These are phyloP conservation scores for Netelia inedita DNA, from an alignment of 2,888 invertebrate species.

Conservation along the genomic window DNA sequence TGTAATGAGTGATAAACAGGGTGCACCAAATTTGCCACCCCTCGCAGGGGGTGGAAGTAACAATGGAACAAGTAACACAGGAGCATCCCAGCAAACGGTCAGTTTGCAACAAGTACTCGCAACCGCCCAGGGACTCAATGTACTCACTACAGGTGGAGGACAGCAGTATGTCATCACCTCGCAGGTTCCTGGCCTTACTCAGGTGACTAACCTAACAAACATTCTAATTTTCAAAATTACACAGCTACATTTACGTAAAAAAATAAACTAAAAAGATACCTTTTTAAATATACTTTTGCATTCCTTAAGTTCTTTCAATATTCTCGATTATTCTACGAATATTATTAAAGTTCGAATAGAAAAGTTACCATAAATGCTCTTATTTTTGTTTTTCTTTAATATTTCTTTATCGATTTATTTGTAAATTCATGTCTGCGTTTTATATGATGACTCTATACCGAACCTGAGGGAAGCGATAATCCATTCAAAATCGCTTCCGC, in stretches of 20 bases:
- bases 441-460: constrained; percentile 76
- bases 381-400: background rate
- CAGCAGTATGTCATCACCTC: constrained; percentile 85
- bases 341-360: background rate
- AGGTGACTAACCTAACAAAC: constrained; percentile 82
- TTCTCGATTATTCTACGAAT: background rate
- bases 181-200: constrained; percentile 86
- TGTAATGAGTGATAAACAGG: constrained; percentile 85
- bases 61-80: constrained; percentile 79
- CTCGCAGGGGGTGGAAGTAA: constrained; percentile 84
- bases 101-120: constrained; percentile 84
- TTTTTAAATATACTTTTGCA: too few relatives aligned
- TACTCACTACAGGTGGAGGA: constrained; percentile 82
- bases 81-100: constrained; percentile 81
- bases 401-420: background rate
- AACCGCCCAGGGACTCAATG: constrained; percentile 83
- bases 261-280: background rate
- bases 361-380: background rate
- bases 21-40: constrained; percentile 83
- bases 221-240: constrained; percentile 2
- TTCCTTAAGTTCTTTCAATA: background rate
- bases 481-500: constrained; percentile 73
- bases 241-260: background rate
- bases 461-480: constrained; percentile 74
- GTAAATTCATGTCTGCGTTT: background rate